Evolutionary conservation across 2,113 vertebrate species (phyloP), one percentile per base, ranked within the genome.

Genomic region (Syngnathus floridae): DNA sequence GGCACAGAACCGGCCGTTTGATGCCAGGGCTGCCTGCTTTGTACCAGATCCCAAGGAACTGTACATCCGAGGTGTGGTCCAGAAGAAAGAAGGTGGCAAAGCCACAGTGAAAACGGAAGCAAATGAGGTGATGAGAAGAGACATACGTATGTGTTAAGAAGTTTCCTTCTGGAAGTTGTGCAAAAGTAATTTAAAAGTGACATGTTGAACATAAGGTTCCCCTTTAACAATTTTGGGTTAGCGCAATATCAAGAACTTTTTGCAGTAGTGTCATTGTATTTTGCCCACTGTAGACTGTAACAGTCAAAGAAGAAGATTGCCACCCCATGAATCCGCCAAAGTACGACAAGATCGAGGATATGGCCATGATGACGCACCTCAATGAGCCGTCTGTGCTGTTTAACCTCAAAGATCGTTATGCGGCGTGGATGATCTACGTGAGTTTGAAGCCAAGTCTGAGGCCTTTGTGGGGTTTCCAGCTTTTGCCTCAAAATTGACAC

Each of bases 281-380:
- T 14, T 51, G 58, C 26, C 26, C 43, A 67, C 26, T 54, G 8
- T 77, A 95, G 93, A 93, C 90, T 71, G 84, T 93, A 38, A 92
- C 90, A 0, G 91, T 94, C 16, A 92, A 74, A 63, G 92, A 94
- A 1, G 93, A 94, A 13, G 87, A 94, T 58, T 80, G 93, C 60
- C 92, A 90, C 60, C 86, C 92, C 0, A 95, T 93, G 93, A 94
- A 94, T 31, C 93, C 93, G 19, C 93, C 93, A 1, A 87, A 87
- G 75, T 84, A 78, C 12, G 75, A 82, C 51, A 84, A 84, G 75
- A 84, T 84, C 0, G 82, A 84, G 66, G 83, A 87, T 76, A 87
- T 85, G 83, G 81, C 73, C 67, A 85, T 83, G 83, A 76, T 84
- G 85, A 95, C 93, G 40, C 91, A 94, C 38, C 90, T 94, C 4